A percentile compares a stretch with the other conserved stretches of the same genome.
Conservation (phyloP, 2,797 vertebrate genomes). For the Sebastolobus altivelis region DNA sequence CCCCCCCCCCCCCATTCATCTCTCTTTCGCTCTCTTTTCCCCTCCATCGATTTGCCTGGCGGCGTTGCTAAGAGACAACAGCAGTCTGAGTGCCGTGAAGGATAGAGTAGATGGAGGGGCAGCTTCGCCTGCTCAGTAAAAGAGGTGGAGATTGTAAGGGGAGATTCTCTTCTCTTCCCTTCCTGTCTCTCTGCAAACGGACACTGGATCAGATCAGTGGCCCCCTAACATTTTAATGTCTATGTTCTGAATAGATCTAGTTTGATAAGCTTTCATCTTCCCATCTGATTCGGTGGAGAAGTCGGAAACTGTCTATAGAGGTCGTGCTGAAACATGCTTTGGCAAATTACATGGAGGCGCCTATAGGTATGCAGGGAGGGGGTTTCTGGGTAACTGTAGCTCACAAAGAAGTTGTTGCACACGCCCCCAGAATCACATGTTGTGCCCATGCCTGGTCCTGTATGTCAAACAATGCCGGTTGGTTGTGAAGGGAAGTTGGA, state of each 20-base stretch:
- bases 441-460: background rate
- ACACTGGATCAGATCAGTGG: background rate
- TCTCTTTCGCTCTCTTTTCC: conserved; percentile 27
- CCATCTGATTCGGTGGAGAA: background rate
- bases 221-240: background rate
- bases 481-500: background rate
- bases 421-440: background rate
- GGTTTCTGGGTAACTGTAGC: background rate
- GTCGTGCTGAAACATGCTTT: background rate
- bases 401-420: background rate
- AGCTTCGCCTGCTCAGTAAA: conserved; percentile 24
- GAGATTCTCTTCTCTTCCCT: background rate
- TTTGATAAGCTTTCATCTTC: background rate
- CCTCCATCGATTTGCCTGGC: conserved; percentile 62
- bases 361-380: background rate
- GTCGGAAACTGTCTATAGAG: background rate
- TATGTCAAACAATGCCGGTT: background rate
- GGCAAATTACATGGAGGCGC: background rate
- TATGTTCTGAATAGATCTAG: background rate
- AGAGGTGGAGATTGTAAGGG: conserved; percentile 17
- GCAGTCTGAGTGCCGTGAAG: conserved; percentile 39
- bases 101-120: conserved; percentile 51
- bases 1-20: conserved; percentile 40
- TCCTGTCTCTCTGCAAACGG: background rate
- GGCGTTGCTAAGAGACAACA: conserved; percentile 79